Conservation (phyloP, 2,888 invertebrate species). For the Callyntrura guangdongensis region DNA sequence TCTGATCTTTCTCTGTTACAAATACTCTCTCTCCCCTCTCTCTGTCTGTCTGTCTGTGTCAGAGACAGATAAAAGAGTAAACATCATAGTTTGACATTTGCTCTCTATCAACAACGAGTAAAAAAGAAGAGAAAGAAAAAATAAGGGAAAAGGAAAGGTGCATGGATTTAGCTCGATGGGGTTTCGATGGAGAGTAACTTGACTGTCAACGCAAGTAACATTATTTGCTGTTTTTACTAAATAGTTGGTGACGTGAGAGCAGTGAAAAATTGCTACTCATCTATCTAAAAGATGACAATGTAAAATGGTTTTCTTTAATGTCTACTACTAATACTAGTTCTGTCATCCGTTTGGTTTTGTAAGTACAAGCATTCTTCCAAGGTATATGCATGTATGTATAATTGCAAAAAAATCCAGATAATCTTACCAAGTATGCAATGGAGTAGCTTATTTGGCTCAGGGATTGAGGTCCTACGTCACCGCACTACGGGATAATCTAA, state of each 20-base stretch:
- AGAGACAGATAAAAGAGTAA: conserved; percentile 26
- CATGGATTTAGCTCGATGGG: conserved; percentile 23
- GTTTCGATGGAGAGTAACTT: conserved; percentile 41
- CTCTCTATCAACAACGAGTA: conserved; percentile 27
- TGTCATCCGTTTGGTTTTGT: not conserved
- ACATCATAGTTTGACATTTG: conserved; percentile 69
- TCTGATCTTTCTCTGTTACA: not conserved
- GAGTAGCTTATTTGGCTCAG: conserved; percentile 67
- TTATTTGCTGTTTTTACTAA: not conserved
- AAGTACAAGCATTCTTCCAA: not conserved
- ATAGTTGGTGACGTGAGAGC: not conserved
- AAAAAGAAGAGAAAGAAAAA: not conserved
- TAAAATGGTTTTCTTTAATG: conserved; percentile 1
- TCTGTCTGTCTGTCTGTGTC: not conserved
- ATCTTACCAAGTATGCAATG: conserved; percentile 36
- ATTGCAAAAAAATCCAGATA: conserved; percentile 65
- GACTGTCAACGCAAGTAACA: not conserved
- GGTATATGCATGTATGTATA: conserved; percentile 17
- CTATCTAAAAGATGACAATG: conserved; percentile 4
- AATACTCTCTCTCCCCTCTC: not conserved
- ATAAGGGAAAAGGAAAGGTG: conserved; percentile 51
- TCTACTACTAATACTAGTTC: not conserved
- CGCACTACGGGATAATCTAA: conserved; percentile 61
- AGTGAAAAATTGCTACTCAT: not conserved
- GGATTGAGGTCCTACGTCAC: conserved; percentile 74